phyloP scores from a whole-genome alignment of 1,140 invertebrate genomes.

The Euwallacea fornicatus region DNA sequence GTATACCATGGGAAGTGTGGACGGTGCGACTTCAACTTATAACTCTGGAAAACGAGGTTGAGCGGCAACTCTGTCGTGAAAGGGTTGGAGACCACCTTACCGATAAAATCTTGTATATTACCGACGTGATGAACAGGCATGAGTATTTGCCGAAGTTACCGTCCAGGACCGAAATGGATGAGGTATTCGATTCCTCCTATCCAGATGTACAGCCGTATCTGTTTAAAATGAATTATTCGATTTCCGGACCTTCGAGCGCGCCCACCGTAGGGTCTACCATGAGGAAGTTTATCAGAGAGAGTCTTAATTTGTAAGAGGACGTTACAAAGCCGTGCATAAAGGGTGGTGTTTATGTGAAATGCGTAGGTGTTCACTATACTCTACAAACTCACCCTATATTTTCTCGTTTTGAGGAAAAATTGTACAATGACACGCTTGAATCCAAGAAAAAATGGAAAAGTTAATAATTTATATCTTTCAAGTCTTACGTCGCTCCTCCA shows the following conservation, averaged over 20 bases:
- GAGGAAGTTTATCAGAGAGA: conserved; percentile 87
- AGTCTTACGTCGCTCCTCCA: too few species aligned
- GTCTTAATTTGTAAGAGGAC: conserved; percentile 65
- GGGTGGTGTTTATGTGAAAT: conserved; percentile 9
- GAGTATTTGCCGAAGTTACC: conserved; percentile 96
- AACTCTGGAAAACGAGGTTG: conserved; percentile 82
- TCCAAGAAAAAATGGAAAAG: too few species aligned
- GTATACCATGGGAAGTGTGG: conserved; percentile 97
- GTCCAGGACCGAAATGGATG: conserved; percentile 85
- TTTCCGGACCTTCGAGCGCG: conserved; percentile 68
- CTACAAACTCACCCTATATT: not conserved
- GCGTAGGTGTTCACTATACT: not conserved
- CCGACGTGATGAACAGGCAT: conserved; percentile 92
- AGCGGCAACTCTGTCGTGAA: conserved; percentile 83
- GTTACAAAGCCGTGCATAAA: not conserved
- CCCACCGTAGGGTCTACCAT: conserved; percentile 82
- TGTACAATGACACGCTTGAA: too few species aligned
- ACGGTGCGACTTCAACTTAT: conserved; percentile 88
- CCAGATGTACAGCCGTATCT: conserved; percentile 94
- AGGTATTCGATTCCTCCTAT: conserved; percentile 92
- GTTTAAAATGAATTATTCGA: conserved; percentile 82
- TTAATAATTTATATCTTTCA: too few species aligned
- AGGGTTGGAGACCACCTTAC: conserved; percentile 88
- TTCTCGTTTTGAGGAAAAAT: not conserved
- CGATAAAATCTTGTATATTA: conserved; percentile 91